Base-by-base conservation (phyloP, 2,113 vertebrate species). In the Rynchops niger region DNA sequence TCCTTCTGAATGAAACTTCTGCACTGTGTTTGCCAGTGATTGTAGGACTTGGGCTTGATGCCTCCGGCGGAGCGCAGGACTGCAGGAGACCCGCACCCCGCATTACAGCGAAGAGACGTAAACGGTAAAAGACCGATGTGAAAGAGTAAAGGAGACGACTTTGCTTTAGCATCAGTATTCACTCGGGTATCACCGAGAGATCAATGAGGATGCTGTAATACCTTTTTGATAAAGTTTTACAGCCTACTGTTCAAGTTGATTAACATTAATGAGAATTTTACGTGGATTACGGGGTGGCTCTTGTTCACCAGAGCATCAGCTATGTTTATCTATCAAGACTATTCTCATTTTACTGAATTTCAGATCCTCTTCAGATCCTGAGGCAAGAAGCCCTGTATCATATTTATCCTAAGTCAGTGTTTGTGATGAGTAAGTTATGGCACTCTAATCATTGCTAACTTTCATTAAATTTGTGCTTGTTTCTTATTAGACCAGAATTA, bases 1-100 rank as follows among this genome's bases (percentile, higher is more conserved):
- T 25, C 26, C 62, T 86, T 72, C 58, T 69, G n/a, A 20, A 62
- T 34, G 0, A 43, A 85, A 42, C 36, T 23, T 3, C 89, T 65
- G n/a, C 1, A 0, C 55, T 20, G 36, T 4, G 3, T 3, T 50
- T 52, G 11, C 11, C 72, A 53, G 59, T 1, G 9, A 0, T 13
- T 6, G 2, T 25, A n/a, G 63, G 21, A 15, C 56, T 50, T 40
- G 15, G 1, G 6, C 18, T 11, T 1, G 4, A 30, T 32, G 69
- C 29, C 81, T 29, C 15, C 2, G 2, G 61, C 4, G 6, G 56
- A 9, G 25, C 9, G 2, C 22, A 15, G 65, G n/a, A 5, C 0
- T 0, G 30, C 20, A 30, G 53, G 69, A 81, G 19, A 25, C 53
- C 55, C 67, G 21, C 50, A 9, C 1, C n/a, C 55, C 78, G 3